phyloP scores from a whole-genome alignment of 1,140 invertebrate genomes.

The Halyomorpha halys region DNA sequence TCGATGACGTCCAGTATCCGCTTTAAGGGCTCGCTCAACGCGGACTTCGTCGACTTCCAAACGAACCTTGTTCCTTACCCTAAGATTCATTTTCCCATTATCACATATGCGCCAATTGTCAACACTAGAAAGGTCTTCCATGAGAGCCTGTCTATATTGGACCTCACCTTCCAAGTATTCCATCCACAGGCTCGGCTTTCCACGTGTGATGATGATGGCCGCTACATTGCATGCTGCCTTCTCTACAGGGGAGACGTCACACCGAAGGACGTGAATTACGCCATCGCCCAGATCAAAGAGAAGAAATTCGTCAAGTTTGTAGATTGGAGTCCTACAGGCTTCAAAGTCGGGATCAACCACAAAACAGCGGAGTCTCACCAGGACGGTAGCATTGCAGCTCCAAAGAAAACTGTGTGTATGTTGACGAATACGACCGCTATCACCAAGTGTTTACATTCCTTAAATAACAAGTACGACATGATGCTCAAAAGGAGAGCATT shows the following conservation, averaged over 20 bases:
- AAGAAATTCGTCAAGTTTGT: slow-evolving; percentile 42
- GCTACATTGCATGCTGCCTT: slow-evolving; percentile 51
- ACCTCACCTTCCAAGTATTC: slow-evolving; percentile 37
- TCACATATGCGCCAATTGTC: slow-evolving; percentile 46
- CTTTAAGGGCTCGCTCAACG: slow-evolving; percentile 62
- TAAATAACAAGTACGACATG: slow-evolving; percentile 49
- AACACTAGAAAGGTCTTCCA: slow-evolving; percentile 44
- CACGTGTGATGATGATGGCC: slow-evolving; percentile 41
- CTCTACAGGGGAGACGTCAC: slow-evolving; percentile 45
- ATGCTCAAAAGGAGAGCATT: slow-evolving; percentile 42
- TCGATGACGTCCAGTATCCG: slow-evolving; percentile 48
- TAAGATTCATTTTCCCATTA: slow-evolving; percentile 43
- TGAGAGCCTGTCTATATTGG: slow-evolving; percentile 38
- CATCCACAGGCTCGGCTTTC: slow-evolving; percentile 44
- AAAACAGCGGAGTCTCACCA: slow-evolving; percentile 47
- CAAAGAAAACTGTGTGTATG: slow-evolving; percentile 45
- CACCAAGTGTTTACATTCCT: slow-evolving; percentile 47
- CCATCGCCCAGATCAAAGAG: slow-evolving; percentile 42
- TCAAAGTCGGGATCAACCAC: slow-evolving; percentile 31
- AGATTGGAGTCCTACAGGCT: slow-evolving; percentile 49
- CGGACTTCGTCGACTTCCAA: slow-evolving; percentile 55
- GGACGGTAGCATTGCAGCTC: slow-evolving; percentile 45
- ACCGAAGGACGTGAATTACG: slow-evolving; percentile 52
- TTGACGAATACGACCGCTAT: slow-evolving; percentile 50
- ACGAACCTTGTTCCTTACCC: slow-evolving; percentile 49